Evolutionary conservation across 2,888 invertebrate species (phyloP), one percentile per base, ranked within the genome.

Genomic region (Diploptera punctata): DNA sequence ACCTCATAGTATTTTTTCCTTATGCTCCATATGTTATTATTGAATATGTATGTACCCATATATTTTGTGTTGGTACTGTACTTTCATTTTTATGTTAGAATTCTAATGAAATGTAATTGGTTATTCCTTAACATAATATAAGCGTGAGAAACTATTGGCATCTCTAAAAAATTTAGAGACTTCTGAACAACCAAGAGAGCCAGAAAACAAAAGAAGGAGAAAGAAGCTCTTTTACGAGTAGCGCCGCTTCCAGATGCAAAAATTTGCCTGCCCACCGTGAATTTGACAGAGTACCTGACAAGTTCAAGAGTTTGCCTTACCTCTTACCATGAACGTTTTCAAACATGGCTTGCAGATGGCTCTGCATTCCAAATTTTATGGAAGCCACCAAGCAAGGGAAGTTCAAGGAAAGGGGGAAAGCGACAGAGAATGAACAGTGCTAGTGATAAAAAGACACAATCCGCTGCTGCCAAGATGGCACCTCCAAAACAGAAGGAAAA

Each of bases 241-340:
- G 81, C 87, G 77, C 85, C 91, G 77, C 81, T 89, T 79, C 85
- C 89, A 0, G 88, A 87, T 19, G 87, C 88, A 2, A 85, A 87
- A 76, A 88, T 94, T 67, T 90, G 91, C 77, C 81, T 93, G 29
- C 93, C 94, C 0, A 86, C 90, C 52, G 86, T 93, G 19, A 91
- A 91, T 78, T 87, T 93, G 61, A 91, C 91, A 49, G 93, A 93
- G 79, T 91, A 90, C 79, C 84, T 93, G 44, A 93, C 93, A 73
- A 91, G 91, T 78, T 89, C 91, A 78, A 92, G 91, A 78, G 91
- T 94, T 21, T 92, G 93, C 80, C 87, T 94, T 77, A 88, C 89
- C 68, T 90, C 93, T 0, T 93, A 93, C 77, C 89, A 93, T 77
- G 90, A 91, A 79, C 85, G 93, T 44, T 52, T 47, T 21, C 68